phyloP scores from a whole-genome alignment of 2,797 vertebrate species.

The Rhabdophis nuchalis region DNA sequence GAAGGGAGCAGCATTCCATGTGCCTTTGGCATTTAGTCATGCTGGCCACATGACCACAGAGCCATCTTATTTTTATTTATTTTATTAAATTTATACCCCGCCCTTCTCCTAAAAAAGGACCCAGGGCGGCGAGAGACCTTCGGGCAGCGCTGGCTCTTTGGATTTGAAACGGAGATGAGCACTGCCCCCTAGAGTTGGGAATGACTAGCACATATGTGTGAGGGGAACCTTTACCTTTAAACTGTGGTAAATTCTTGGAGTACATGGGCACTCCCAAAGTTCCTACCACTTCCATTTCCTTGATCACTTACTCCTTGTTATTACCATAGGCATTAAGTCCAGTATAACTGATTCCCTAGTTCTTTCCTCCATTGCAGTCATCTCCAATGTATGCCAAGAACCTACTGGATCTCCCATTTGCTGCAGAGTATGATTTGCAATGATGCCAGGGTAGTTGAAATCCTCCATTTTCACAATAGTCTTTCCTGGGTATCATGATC shows the following conservation, averaged over 20 bases:
- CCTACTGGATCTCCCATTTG: not conserved
- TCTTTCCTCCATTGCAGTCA: not conserved
- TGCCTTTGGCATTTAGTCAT: too few species aligned
- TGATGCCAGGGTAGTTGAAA: not conserved
- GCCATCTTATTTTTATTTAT: too few species aligned
- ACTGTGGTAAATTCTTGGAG: not conserved
- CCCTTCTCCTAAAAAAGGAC: too few species aligned
- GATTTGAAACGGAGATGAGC: too few species aligned
- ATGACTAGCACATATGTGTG: too few species aligned
- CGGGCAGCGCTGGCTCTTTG: too few species aligned
- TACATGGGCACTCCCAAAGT: not conserved
- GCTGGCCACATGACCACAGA: too few species aligned
- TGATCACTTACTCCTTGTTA: not conserved
- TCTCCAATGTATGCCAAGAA: not conserved
- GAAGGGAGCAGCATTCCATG: too few species aligned
- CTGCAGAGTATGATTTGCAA: not conserved
- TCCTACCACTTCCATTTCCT: not conserved
- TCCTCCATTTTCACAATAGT: not conserved
- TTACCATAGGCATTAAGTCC: not conserved
- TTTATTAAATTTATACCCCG: too few species aligned
- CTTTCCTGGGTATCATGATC: not conserved
- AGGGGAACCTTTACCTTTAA: not conserved
- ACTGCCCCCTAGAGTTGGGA: too few species aligned
- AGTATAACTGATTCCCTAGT: not conserved
- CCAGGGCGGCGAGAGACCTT: too few species aligned